phyloP scores from a whole-genome alignment of 2,797 vertebrate genomes.

The Gymnothorax reevesii region DNA sequence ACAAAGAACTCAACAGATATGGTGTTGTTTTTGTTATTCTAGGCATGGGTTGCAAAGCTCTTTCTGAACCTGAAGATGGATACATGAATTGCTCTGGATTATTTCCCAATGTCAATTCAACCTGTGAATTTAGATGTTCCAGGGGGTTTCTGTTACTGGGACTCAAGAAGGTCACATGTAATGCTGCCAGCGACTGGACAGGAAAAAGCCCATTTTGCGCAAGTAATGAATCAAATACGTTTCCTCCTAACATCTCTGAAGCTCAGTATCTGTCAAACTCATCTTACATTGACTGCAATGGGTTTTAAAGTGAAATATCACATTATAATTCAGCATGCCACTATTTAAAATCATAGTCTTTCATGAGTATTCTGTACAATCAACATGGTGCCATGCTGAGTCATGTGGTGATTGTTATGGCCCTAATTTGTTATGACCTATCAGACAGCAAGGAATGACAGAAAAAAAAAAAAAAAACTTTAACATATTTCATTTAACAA shows the following conservation, averaged over 20 bases:
- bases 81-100: slow-evolving; percentile 42
- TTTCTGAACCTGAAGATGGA: slow-evolving; percentile 43
- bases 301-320: background rate
- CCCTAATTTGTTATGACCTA: too few relatives aligned
- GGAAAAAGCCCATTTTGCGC: slow-evolving; percentile 53
- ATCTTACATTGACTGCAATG: background rate
- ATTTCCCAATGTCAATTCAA: slow-evolving; percentile 51
- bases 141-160: slow-evolving; percentile 49
- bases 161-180: slow-evolving; percentile 47
- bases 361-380: background rate
- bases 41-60: slow-evolving; percentile 52
- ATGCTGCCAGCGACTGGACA: slow-evolving; percentile 48
- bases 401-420: too few relatives aligned
- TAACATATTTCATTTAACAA: too few relatives aligned
- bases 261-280: background rate
- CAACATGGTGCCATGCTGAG: too few relatives aligned
- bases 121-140: slow-evolving; percentile 54
- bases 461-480: too few relatives aligned
- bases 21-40: background rate
- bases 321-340: background rate
- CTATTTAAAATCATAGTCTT: background rate
- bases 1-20: background rate
- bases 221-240: slow-evolving; percentile 46
- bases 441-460: too few relatives aligned
- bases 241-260: background rate